Percentiles rank a stretch among this genome's conserved stretches.
These are phyloP conservation scores for Rhimphoctona megacephalus DNA, from an alignment of 2,888 invertebrate species.

Conservation along the genomic window DNA sequence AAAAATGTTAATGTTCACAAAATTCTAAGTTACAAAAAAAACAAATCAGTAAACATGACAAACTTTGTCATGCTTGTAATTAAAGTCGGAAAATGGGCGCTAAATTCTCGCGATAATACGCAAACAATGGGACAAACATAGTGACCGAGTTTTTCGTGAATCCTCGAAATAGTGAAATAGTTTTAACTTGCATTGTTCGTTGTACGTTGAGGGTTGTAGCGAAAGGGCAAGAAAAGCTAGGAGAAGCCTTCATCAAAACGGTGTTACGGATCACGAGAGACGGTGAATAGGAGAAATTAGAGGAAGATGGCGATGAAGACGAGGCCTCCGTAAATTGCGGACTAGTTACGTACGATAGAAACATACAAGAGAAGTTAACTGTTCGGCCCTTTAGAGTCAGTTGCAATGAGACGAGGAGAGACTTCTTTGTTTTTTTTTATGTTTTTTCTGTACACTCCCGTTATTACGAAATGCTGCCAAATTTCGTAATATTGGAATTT, in stretches of 20 bases:
- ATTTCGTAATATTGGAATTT: neutral
- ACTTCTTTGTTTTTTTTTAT: neutral
- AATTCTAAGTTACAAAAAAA: no score
- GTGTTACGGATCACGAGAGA: slow-evolving; percentile 72
- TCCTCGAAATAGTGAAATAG: neutral
- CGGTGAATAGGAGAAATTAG: slow-evolving; percentile 77
- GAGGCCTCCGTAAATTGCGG: slow-evolving; percentile 69
- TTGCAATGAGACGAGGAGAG: neutral
- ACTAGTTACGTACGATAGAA: slow-evolving; percentile 45
- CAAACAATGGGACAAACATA: neutral
- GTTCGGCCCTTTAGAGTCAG: neutral
- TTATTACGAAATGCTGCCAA: neutral
- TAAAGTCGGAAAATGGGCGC: neutral
- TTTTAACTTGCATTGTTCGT: neutral
- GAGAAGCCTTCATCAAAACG: slow-evolving; percentile 73
- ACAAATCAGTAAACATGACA: no score
- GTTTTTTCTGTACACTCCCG: neutral
- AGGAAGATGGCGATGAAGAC: slow-evolving; percentile 69
- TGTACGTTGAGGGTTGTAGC: neutral
- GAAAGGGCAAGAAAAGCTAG: slow-evolving; percentile 9
- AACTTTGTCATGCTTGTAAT: no score
- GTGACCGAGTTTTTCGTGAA: neutral
- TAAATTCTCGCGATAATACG: neutral
- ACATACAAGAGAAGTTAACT: slow-evolving; percentile 10
- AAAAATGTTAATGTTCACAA: no score